Conservation (phyloP, 2,888 invertebrate genomes). For the Athrips mouffetella region DNA sequence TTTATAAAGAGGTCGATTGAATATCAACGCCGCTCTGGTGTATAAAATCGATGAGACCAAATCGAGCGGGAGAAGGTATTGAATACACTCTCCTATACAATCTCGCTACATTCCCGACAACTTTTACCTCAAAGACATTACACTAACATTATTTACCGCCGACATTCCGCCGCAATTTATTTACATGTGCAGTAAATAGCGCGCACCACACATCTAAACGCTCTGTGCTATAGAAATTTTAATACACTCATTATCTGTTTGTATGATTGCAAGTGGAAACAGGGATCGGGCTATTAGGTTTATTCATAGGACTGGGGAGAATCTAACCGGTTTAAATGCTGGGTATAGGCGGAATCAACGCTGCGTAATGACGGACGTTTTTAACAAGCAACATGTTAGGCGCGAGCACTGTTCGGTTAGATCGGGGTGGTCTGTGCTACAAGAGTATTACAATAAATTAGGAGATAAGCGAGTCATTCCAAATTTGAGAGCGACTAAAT, state of each 20-base stretch:
- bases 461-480: constrained; percentile 3
- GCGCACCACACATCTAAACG: constrained; percentile 6
- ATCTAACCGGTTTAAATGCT: constrained; percentile 58
- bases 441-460: not conserved
- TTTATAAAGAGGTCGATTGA: constrained; percentile 57
- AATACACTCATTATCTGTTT: constrained; percentile 32
- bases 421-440: constrained; percentile 4
- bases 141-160: constrained; percentile 19
- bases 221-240: constrained; percentile 23
- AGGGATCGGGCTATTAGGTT: constrained; percentile 37
- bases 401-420: constrained; percentile 3
- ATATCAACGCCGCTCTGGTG: constrained; percentile 49
- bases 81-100: constrained; percentile 32
- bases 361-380: constrained; percentile 49
- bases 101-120: constrained; percentile 37
- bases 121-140: constrained; percentile 31
- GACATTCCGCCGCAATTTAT: constrained; percentile 13
- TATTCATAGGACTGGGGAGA: constrained; percentile 44
- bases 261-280: constrained; percentile 48
- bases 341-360: constrained; percentile 52
- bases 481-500: not conserved
- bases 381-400: constrained; percentile 33
- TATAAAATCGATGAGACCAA: constrained; percentile 52
- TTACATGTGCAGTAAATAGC: constrained; percentile 13
- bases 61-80: constrained; percentile 31